Evolutionary conservation across 2,113 vertebrate genomes (phyloP).

Genomic region (Bubo scandiacus): DNA sequence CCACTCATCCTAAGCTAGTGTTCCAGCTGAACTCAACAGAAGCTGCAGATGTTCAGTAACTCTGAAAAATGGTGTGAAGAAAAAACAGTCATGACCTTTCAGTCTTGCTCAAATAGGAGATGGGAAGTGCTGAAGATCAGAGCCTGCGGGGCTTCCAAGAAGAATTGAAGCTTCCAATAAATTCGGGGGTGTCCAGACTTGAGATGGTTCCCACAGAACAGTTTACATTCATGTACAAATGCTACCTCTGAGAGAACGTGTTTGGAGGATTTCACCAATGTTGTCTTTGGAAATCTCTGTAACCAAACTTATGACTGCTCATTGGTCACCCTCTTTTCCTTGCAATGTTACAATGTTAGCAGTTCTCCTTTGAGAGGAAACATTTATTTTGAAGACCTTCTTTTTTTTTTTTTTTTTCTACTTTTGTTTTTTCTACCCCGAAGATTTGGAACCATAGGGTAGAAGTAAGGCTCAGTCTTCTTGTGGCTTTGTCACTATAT

Average conservation of each 20-base stretch:
- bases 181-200: background rate
- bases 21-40: background rate
- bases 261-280: background rate
- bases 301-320: background rate
- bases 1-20: background rate
- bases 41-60: background rate
- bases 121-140: background rate
- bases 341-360: background rate
- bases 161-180: background rate
- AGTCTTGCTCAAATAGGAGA: background rate
- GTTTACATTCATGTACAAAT: background rate
- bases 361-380: background rate
- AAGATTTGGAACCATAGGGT: background rate
- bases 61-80: background rate
- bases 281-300: background rate
- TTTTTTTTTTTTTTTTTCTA: background rate
- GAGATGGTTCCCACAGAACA: background rate
- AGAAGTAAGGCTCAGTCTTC: background rate
- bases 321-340: background rate
- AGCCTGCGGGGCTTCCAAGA: background rate
- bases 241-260: background rate
- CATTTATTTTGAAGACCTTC: background rate
- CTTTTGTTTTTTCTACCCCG: too few relatives aligned
- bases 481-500: background rate
- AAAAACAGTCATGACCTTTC: background rate